Base-by-base conservation (phyloP, 2,888 invertebrate genomes). In the Trichacis sp. region DNA sequence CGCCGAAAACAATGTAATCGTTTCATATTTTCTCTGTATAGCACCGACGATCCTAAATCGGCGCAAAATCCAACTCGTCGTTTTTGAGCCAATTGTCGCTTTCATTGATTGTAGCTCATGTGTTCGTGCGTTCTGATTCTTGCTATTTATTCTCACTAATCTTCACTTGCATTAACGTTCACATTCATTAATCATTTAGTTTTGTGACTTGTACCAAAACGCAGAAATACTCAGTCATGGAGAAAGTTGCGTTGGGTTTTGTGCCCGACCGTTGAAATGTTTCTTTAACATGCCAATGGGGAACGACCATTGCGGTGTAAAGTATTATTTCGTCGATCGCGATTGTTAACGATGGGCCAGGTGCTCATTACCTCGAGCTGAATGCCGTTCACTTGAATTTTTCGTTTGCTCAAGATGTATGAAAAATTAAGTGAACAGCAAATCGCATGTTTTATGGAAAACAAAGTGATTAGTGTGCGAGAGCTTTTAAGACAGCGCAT, bases 401-500 rank as follows among this genome's bases (percentile, higher is more conserved):
- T 77, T 82, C 77, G 76, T 72, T 77, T 51, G 73, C 75, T 77
- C 73, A 66, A 76, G 77, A 64, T 69, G 72, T 71, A 64, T 80
- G 76, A 76, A 77, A 75, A 77, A 71, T 80, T 77, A 75, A 79
- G 72, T 73, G 76, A 72, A 76, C 77, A 78, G 78, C 71, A 66
- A 73, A 66, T 50, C 50, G 62, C 43, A 70, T 48, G 46, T 58
- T 61, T 48, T 43, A 57, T 61, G 45, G 58, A 49, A 53, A 55
- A 60, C 67, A 53, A 51, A 24, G 46, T 59, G 47, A 49, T 55
- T 19, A 17, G 52, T 46, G 38, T 11, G 19, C 19, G 38, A 38
- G 19, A 33, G 18, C 20, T 29, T 17, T 12, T 30, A 1, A 48
- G 14, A 11, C 15, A 1, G 30, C 20, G 45, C 17, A 45, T 8